These are phyloP conservation scores for Brachyhypopomus gauderio DNA, from an alignment of 2,113 vertebrate genomes.

Conservation along the genomic window DNA sequence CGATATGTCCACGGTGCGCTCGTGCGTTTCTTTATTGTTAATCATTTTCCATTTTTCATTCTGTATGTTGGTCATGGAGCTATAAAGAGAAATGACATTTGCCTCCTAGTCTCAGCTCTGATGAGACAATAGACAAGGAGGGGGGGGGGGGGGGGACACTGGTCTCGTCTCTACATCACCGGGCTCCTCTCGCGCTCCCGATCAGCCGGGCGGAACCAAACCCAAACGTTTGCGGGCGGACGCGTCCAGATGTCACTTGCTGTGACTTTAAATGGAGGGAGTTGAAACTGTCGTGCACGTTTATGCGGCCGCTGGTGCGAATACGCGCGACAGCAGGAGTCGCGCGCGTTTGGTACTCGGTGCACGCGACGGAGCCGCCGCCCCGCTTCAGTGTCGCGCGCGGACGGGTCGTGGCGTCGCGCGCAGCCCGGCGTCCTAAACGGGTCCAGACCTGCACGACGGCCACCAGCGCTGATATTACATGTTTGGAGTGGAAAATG, in stretches of 20 bases:
- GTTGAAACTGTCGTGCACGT: not conserved
- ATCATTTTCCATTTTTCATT: not conserved
- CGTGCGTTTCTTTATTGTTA: not conserved
- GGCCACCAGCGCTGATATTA: slow-evolving; percentile 1
- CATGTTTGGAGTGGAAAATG: not conserved
- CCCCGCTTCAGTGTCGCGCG: not conserved
- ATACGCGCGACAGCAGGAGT: not conserved
- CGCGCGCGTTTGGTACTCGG: too few relatives aligned
- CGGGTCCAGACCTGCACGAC: not conserved
- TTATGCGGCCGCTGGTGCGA: too few relatives aligned
- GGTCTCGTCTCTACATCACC: slow-evolving; percentile 8
- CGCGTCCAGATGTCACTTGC: not conserved
- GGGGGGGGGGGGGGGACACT: slow-evolving; percentile 15
- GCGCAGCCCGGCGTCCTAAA: not conserved
- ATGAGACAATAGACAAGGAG: slow-evolving; percentile 36
- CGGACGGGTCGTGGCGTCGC: slow-evolving; percentile 8
- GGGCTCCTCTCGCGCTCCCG: not conserved
- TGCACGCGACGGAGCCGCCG: not conserved
- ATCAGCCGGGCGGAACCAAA: too few relatives aligned
- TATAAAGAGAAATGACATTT: not conserved
- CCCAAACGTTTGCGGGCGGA: not conserved
- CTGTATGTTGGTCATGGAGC: not conserved
- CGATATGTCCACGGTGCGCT: too few relatives aligned
- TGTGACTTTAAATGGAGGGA: not conserved
- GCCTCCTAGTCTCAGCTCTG: not conserved